Conservation (phyloP, 1,140 invertebrate genomes). For the Aphidius gifuensis region DNA sequence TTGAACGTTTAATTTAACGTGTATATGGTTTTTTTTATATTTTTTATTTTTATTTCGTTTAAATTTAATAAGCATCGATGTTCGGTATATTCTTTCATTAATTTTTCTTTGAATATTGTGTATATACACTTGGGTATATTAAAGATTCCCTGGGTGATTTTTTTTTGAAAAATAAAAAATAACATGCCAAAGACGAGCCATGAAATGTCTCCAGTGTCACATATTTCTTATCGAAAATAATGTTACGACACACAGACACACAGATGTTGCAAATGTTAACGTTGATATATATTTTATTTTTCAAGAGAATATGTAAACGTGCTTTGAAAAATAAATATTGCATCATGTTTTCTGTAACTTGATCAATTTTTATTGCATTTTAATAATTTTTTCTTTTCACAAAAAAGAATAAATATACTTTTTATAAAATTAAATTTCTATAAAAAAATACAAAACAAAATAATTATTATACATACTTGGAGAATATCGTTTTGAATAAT, state of each 20-base stretch:
- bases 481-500: not conserved
- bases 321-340: not conserved
- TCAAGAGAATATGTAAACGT: not conserved
- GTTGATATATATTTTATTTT: constrained; percentile 11
- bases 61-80: no score
- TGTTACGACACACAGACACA: constrained; percentile 28
- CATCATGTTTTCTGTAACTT: not conserved
- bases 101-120: not conserved
- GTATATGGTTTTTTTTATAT: no score
- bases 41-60: no score
- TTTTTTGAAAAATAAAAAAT: not conserved
- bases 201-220: constrained; percentile 26
- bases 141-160: constrained; percentile 20
- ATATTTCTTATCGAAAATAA: constrained; percentile 40
- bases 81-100: no score
- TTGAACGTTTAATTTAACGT: no score
- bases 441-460: no score
- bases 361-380: no score
- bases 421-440: no score
- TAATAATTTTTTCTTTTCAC: no score
- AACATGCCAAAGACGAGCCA: not conserved
- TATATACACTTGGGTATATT: constrained; percentile 7
- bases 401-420: no score
- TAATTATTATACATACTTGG: no score
- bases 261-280: no score